Evolutionary conservation across 2,888 invertebrate genomes (phyloP).

Genomic region (Heliconius cydno): DNA sequence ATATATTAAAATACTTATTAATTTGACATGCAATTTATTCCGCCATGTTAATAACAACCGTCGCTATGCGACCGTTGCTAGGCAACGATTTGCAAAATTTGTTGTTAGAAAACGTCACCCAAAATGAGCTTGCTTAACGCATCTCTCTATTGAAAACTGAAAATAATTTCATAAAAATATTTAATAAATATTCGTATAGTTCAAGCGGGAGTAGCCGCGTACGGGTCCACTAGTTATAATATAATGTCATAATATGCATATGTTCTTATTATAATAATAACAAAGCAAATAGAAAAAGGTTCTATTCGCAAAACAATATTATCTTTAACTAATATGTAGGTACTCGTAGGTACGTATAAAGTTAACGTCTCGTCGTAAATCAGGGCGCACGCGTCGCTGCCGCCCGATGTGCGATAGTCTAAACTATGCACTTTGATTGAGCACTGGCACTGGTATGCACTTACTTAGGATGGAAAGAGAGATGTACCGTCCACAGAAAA

Average conservation of each 20-base stretch:
- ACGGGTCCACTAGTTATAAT: too few relatives aligned
- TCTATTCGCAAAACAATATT: neutral
- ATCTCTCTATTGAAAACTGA: too few relatives aligned
- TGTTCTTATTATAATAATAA: neutral
- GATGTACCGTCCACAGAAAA: slow-evolving; percentile 22
- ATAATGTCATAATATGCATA: neutral
- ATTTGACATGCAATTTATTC: too few relatives aligned
- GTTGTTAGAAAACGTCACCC: too few relatives aligned
- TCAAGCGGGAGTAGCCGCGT: too few relatives aligned
- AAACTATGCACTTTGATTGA: slow-evolving; percentile 38
- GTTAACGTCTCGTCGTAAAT: slow-evolving; percentile 43
- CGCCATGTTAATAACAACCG: too few relatives aligned
- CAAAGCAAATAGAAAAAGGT: neutral
- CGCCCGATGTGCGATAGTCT: slow-evolving; percentile 42
- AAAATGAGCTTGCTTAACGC: too few relatives aligned
- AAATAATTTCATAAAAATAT: too few relatives aligned
- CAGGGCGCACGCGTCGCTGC: slow-evolving; percentile 40
- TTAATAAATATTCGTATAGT: too few relatives aligned
- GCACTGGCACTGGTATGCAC: slow-evolving; percentile 24
- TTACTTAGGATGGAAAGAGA: slow-evolving; percentile 26
- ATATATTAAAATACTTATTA: too few relatives aligned
- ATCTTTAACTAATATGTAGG: neutral
- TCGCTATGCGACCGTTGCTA: too few relatives aligned
- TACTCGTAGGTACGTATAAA: neutral
- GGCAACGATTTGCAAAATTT: too few relatives aligned